Percentiles rank a stretch among this genome's conserved stretches.
Conservation (phyloP, 92 coral and sea anemone species). For the Heteractis magnifica region DNA sequence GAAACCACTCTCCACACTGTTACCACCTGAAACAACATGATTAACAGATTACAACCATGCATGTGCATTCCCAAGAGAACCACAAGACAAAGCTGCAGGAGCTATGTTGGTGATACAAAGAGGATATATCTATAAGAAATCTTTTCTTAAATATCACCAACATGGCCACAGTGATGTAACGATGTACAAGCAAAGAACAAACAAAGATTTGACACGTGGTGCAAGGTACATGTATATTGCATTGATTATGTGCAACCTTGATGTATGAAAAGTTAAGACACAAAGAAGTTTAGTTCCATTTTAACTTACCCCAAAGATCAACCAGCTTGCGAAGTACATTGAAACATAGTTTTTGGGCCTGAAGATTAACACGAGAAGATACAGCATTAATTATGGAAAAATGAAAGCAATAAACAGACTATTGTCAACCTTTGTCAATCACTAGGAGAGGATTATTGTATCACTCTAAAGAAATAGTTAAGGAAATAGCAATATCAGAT, state of each 20-base stretch:
- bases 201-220: background rate
- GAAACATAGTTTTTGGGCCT: slow-evolving; percentile 94
- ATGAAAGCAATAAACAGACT: background rate
- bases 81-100: background rate
- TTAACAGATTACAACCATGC: background rate
- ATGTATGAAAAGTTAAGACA: background rate
- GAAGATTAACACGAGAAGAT: slow-evolving; percentile 3
- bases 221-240: background rate
- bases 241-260: too few relatives aligned
- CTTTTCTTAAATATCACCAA: background rate
- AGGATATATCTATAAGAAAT: background rate
- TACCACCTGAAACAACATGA: slow-evolving; percentile 56
- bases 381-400: background rate
- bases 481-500: too few relatives aligned
- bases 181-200: too few relatives aligned
- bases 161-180: too few relatives aligned
- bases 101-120: too few relatives aligned
- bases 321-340: slow-evolving; percentile 82
- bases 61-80: background rate
- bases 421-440: too few relatives aligned
- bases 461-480: too few relatives aligned
- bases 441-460: too few relatives aligned
- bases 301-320: slow-evolving; percentile 90
- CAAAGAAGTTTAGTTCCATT: background rate
- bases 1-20: slow-evolving; percentile 75